phyloP scores from a whole-genome alignment of 1,140 invertebrate genomes.

The Gerris buenoi region DNA sequence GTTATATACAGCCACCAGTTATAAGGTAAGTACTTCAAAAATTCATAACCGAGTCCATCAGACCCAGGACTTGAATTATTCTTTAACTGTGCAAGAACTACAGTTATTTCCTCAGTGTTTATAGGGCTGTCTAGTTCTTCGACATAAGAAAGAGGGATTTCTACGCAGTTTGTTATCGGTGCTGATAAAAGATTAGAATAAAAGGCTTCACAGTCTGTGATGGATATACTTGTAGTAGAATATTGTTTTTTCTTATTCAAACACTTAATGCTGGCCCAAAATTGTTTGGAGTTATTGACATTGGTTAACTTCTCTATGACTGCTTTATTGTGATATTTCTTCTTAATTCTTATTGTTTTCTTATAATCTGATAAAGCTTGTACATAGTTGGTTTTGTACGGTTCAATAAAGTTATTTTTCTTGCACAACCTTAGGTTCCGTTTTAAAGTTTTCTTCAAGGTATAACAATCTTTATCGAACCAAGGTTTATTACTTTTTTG shows the following conservation, averaged over 20 bases:
- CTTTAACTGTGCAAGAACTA: neutral
- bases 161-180: neutral
- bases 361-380: neutral
- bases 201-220: neutral
- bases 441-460: neutral
- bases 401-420: neutral
- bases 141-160: neutral
- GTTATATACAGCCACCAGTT: constrained; percentile 3
- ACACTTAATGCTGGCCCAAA: neutral
- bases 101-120: neutral
- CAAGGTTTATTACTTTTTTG: neutral
- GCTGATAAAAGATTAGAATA: neutral
- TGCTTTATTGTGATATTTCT: neutral
- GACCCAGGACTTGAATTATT: constrained; percentile 17
- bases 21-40: constrained; percentile 11
- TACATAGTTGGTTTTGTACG: neutral
- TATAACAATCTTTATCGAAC: neutral
- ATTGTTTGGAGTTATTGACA: neutral
- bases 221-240: neutral
- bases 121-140: constrained; percentile 8
- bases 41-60: constrained; percentile 13
- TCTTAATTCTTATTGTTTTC: neutral
- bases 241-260: neutral
- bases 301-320: neutral
- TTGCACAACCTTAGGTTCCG: neutral